These are phyloP conservation scores for Coenobita brevimanus DNA, from an alignment of 1,140 invertebrate species.

Conservation along the genomic window DNA sequence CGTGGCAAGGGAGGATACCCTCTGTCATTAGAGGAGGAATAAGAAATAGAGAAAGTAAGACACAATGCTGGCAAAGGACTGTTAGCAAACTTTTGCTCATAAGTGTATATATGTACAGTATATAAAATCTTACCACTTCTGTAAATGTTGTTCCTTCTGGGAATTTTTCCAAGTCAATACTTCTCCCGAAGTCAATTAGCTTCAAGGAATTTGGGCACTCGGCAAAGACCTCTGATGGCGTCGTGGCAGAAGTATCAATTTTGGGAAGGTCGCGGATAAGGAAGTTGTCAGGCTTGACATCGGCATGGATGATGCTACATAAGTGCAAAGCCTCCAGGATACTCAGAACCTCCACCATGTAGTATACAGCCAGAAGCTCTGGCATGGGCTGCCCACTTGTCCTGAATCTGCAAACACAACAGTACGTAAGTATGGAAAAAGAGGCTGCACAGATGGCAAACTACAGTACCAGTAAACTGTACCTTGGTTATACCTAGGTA, in stretches of 20 bases:
- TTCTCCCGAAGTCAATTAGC: conserved; percentile 90
- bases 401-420: too few relatives aligned
- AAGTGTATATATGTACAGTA: not conserved
- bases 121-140: conserved; percentile 73
- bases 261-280: conserved; percentile 79
- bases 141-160: conserved; percentile 86
- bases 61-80: too few relatives aligned
- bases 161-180: conserved; percentile 91
- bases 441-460: too few relatives aligned
- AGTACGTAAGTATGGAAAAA: too few relatives aligned
- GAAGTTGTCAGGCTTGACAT: conserved; percentile 98
- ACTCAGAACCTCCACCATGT: conserved; percentile 90
- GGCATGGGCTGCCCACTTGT: conserved; percentile 71
- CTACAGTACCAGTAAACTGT: too few relatives aligned
- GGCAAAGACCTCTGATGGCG: conserved; percentile 50
- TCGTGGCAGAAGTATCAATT: conserved; percentile 22
- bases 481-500: too few relatives aligned
- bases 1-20: too few relatives aligned
- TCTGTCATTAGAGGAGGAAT: too few relatives aligned
- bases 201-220: conserved; percentile 75
- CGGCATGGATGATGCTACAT: conserved; percentile 94
- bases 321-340: conserved; percentile 92
- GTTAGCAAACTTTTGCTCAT: too few relatives aligned
- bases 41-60: too few relatives aligned
- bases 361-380: conserved; percentile 84